These are phyloP conservation scores for Acromyrmex charruanus DNA, from an alignment of 1,140 invertebrate species.

Conservation along the genomic window DNA sequence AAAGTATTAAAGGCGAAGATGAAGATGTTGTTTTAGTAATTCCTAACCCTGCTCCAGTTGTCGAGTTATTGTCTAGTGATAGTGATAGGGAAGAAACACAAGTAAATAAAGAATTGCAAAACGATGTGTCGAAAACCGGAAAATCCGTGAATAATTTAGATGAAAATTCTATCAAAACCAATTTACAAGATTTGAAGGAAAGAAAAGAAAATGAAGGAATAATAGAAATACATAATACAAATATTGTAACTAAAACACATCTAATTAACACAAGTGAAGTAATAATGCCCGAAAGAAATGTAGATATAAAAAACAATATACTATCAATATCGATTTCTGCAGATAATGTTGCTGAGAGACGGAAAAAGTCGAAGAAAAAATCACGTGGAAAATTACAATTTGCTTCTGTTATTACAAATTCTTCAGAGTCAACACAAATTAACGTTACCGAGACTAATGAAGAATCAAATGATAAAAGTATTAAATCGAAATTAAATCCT, in stretches of 20 bases:
- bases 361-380: conserved; percentile 60
- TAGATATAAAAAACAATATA: conserved; percentile 41
- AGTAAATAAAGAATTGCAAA: conserved; percentile 75
- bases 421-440: neutral
- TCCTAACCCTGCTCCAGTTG: conserved; percentile 82
- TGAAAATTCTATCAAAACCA: conserved; percentile 20
- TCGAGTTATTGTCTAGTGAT: conserved; percentile 84
- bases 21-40: conserved; percentile 85
- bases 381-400: conserved; percentile 50
- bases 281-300: conserved; percentile 54
- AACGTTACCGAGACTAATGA: neutral
- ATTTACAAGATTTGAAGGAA: conserved; percentile 24
- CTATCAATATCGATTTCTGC: conserved; percentile 58
- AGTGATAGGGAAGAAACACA: conserved; percentile 78
- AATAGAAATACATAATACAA: conserved; percentile 10
- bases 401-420: neutral
- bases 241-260: neutral
- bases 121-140: conserved; percentile 66
- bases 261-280: conserved; percentile 11
- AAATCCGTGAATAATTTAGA: conserved; percentile 1
- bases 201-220: conserved; percentile 4
- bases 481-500: neutral
- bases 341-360: conserved; percentile 35
- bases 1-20: conserved; percentile 75
- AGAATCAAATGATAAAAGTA: neutral